Percentiles rank a stretch among this genome's conserved stretches.
Conservation (phyloP, 2,113 vertebrate genomes). For the Puma concolor region DNA sequence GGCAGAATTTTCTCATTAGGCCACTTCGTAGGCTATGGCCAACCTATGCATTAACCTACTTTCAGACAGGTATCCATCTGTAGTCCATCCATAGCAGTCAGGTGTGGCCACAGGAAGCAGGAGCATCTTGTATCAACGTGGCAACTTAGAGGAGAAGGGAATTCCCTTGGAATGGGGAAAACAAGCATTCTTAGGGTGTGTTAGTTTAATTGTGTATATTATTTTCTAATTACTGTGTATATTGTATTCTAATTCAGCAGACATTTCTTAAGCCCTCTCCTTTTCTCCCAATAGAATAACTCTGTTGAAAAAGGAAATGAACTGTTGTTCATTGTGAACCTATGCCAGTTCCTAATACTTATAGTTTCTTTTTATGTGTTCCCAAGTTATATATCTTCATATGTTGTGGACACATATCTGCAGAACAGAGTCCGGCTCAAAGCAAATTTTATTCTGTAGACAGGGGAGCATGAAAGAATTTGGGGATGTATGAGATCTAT, state of each 20-base stretch:
- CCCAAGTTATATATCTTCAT: neutral
- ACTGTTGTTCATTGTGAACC: neutral
- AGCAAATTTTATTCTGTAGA: constrained; percentile 41
- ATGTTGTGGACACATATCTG: constrained; percentile 7
- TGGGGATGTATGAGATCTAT: neutral
- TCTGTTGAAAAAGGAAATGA: constrained; percentile 48
- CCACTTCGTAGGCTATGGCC: neutral
- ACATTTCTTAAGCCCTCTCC: neutral
- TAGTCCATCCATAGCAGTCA: neutral
- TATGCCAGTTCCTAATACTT: constrained; percentile 21
- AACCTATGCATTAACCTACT: neutral
- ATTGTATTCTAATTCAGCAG: neutral
- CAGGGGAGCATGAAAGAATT: neutral
- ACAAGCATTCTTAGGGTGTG: neutral
- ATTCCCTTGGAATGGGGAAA: neutral
- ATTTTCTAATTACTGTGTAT: neutral
- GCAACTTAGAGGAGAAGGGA: neutral
- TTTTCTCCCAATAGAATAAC: constrained; percentile 12
- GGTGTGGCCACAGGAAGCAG: neutral
- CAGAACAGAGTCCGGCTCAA: neutral
- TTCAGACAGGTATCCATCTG: neutral
- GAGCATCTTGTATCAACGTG: neutral
- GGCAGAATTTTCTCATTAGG: neutral
- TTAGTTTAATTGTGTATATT: neutral
- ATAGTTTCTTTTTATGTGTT: constrained; percentile 20